Evolutionary conservation across 2,797 vertebrate genomes (phyloP).

Genomic region (Leuciscus waleckii): DNA sequence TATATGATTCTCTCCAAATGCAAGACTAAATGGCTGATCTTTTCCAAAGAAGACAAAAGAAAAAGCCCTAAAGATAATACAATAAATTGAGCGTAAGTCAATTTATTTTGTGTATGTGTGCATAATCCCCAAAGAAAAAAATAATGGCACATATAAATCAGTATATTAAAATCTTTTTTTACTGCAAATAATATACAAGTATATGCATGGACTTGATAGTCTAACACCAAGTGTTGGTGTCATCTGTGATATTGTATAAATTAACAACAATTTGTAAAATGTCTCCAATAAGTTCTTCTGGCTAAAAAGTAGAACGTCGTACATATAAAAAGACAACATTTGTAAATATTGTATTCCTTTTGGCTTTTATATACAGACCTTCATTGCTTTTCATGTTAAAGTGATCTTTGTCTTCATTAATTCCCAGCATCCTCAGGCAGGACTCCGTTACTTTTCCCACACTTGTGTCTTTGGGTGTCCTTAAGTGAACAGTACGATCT

Average conservation of each 20-base stretch:
- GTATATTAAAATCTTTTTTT: not conserved
- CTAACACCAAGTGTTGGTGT: not conserved
- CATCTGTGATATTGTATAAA: not conserved
- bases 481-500: constrained; percentile 75
- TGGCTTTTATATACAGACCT: constrained; percentile 63
- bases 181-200: not conserved
- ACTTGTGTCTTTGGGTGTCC: constrained; percentile 73
- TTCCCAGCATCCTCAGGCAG: constrained; percentile 74
- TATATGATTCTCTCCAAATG: constrained; percentile 32
- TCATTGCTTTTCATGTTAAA: constrained; percentile 70
- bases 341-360: not conserved
- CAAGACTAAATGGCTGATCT: constrained; percentile 7
- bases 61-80: constrained; percentile 28
- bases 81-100: constrained; percentile 2
- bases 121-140: not conserved
- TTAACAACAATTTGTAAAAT: not conserved
- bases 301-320: too few species aligned
- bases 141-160: constrained; percentile 6
- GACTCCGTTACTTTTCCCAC: constrained; percentile 72
- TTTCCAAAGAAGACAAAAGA: constrained; percentile 39
- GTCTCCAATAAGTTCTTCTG: not conserved
- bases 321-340: not conserved
- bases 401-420: constrained; percentile 68
- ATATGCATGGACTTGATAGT: not conserved
- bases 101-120: not conserved